Evolutionary conservation across 2,888 invertebrate genomes (phyloP).

Genomic region (Ophion obscuratus): DNA sequence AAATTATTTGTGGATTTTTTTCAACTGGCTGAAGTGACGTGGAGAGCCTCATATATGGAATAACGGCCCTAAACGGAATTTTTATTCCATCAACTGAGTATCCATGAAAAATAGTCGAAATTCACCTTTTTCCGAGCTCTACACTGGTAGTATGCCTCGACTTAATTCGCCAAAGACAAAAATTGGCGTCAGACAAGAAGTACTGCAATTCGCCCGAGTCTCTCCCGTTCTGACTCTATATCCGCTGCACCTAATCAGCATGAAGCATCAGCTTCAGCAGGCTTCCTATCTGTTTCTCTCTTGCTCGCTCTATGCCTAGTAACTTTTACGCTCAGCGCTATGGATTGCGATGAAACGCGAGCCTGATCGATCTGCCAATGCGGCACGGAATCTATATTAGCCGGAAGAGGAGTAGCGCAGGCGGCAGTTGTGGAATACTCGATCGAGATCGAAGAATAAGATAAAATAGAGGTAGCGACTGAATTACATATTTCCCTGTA

Average conservation of each 20-base stretch:
- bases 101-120: not conserved
- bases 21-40: no score
- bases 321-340: slow-evolving; percentile 12
- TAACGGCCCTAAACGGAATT: no score
- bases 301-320: slow-evolving; percentile 5
- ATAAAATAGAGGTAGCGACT: slow-evolving; percentile 33
- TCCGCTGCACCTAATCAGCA: slow-evolving; percentile 22
- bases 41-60: no score
- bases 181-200: not conserved
- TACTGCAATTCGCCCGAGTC: not conserved
- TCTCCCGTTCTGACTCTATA: not conserved
- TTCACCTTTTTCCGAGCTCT: not conserved
- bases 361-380: slow-evolving; percentile 39
- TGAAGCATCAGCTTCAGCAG: slow-evolving; percentile 20
- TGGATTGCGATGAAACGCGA: slow-evolving; percentile 47
- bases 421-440: slow-evolving; percentile 29
- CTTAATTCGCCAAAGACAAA: not conserved
- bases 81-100: no score
- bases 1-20: no score
- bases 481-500: slow-evolving; percentile 58
- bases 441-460: slow-evolving; percentile 50
- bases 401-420: slow-evolving; percentile 24
- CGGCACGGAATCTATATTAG: slow-evolving; percentile 36
- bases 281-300: not conserved
- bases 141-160: not conserved